Evolutionary conservation across 2,888 invertebrate genomes (phyloP), one percentile per base, ranked within the genome.

Genomic region (Tanaodytes sp.): DNA sequence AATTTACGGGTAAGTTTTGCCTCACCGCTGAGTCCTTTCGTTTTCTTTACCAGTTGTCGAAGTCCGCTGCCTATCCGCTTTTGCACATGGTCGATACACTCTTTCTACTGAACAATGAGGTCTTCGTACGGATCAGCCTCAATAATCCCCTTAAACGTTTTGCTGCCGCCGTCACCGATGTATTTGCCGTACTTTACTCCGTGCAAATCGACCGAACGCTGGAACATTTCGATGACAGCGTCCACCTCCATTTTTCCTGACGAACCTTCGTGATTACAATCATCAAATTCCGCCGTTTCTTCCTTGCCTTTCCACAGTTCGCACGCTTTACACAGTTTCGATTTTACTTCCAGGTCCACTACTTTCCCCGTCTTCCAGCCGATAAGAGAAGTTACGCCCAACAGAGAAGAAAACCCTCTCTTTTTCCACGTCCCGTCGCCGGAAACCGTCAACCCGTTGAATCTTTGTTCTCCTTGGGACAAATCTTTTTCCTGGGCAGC

Each of bases 211-310:
- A 15, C 49, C 23, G 49, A 49, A 19, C 64, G 36, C 19, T 43
- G 33, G 19, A 55, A 63, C 48, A 63, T 62, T 33, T 45, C 52
- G 5, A 66, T 46, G 3, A 59, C 58, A 8, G 58, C 55, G 18
- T 65, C 65, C 5, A 58, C 58, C 46, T 72, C 70, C 72, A 74
- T 71, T 37, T 59, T 64, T 14, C 69, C 71, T 8, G 71, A 40
- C 8, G 59, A 55, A 14, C 71, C 73, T 30, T 57, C 57, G 52
- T 73, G 65, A 37, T 57, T 46, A 9, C 23, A 16, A 14, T 20
- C n/a, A 20, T 37, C 43, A 8, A 30, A 59, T 43, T 33, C 59
- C n/a, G 23, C 36, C 12, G 39, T 58, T 20, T 48, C 19, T 59
- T 67, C 45, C 30, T 31, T 40, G 11, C 19, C 51, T 49, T 71